phyloP scores from a whole-genome alignment of 2,113 vertebrate species.

The Polyodon spathula region DNA sequence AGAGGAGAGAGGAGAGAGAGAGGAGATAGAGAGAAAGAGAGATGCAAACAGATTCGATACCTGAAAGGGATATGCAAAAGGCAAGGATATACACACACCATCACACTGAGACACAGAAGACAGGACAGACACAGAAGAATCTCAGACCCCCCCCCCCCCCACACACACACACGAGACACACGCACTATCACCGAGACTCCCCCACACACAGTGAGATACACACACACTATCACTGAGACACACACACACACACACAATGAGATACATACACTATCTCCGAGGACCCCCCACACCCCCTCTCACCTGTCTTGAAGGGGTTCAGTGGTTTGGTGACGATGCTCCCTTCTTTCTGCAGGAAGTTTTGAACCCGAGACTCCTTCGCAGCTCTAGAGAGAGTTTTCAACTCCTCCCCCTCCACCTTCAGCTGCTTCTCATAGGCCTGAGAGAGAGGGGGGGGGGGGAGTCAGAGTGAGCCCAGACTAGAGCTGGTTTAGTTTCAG shows the following conservation, averaged over 20 bases:
- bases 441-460: conserved; percentile 21
- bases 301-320: conserved; percentile 71
- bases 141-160: too few relatives aligned
- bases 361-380: conserved; percentile 65
- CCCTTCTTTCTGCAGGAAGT: conserved; percentile 71
- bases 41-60: too few relatives aligned
- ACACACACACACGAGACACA: background rate
- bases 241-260: too few relatives aligned
- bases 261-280: background rate
- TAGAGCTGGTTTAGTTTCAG: too few relatives aligned
- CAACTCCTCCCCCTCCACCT: conserved; percentile 52
- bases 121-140: background rate
- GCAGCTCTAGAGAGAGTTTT: conserved; percentile 63
- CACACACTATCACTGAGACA: too few relatives aligned
- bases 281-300: too few relatives aligned
- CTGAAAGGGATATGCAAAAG: too few relatives aligned
- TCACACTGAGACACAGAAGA: background rate
- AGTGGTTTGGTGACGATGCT: conserved; percentile 83
- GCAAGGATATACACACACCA: too few relatives aligned
- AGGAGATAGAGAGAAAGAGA: too few relatives aligned
- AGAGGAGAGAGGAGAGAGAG: too few relatives aligned
- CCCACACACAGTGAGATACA: too few relatives aligned
- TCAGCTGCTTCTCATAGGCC: conserved; percentile 81
- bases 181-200: too few relatives aligned
- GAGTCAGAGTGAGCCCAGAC: background rate